These are phyloP conservation scores for Metopia argyrocephala DNA, from an alignment of 2,888 invertebrate species.

Conservation along the genomic window DNA sequence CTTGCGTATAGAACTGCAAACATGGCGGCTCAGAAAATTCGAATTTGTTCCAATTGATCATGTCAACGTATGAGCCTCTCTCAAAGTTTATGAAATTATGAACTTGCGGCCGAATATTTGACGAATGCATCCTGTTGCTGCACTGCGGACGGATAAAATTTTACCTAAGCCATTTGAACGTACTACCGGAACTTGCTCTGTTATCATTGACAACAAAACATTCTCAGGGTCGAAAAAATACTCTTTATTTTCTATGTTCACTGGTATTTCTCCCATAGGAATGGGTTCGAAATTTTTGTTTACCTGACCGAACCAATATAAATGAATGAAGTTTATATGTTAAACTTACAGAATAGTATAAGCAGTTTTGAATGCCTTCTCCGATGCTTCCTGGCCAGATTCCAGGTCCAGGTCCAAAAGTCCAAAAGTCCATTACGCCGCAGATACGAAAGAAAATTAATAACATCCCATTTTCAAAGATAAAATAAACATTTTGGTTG, in stretches of 20 bases:
- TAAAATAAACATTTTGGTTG: background rate
- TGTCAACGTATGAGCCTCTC: too few species aligned
- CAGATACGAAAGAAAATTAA: conserved; percentile 17
- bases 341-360: conserved; percentile 35
- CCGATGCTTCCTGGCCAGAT: conserved; percentile 35
- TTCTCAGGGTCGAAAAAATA: background rate
- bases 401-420: conserved; percentile 10
- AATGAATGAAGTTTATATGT: background rate
- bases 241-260: background rate
- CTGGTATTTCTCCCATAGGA: background rate
- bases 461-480: background rate
- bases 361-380: conserved; percentile 24
- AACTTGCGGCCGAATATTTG: too few species aligned
- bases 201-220: too few species aligned
- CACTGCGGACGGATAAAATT: too few species aligned
- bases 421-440: background rate
- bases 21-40: too few species aligned
- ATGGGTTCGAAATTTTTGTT: background rate
- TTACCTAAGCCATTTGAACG: too few species aligned
- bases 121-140: too few species aligned
- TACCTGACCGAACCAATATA: background rate
- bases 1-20: too few species aligned
- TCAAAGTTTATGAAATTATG: too few species aligned
- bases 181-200: background rate
- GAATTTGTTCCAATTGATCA: too few species aligned